Evolutionary conservation across 2,888 invertebrate genomes (phyloP), one percentile per base, ranked within the genome.

Genomic region (Lacanobia wlatinum): DNA sequence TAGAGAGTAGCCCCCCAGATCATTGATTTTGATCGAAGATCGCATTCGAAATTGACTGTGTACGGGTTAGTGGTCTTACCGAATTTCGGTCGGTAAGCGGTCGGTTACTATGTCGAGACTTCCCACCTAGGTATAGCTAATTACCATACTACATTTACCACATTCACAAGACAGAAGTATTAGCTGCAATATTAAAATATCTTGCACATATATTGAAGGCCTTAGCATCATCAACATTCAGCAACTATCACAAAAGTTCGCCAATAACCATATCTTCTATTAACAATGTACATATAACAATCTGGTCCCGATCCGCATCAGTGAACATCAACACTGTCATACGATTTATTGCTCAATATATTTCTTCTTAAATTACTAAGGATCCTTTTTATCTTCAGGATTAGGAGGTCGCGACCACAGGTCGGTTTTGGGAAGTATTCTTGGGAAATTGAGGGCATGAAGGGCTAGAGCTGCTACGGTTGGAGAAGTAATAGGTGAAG

Each of bases 391-490:
- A 1, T 90, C 90, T 43, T 94, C 95, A 21, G 92, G 89, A 23
- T 92, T 90, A 5, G 93, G 89, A 0, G 90, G 87, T 64, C 91
- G 88, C 72, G 90, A 88, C 96, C 96, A 96, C 21, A 96, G 88
- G 77, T 96, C 95, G 2, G 94, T 93, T 91, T 95, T 95, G 16
- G 96, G 95, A 48, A 94, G 87, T 84, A 96, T 91, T 85, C 96
- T 88, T 10, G 96, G 94, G 67, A 95, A 94, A 67, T 92, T 94
- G 10, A 95, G 87, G 4, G 94, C 93, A 70, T 94, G 95, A 14
- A 95, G 90, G 2, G 95, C 95, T 56, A 94, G 85, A 18, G 92
- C 88, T 53, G 94, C 89, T 12, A 93, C 91, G 10, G 91, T 90
- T 18, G 93, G 93, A 0, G 94, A 92, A 1, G 90, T 85, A 14